These are phyloP conservation scores for Unio pictorum DNA, from an alignment of 2,888 invertebrate species.

Conservation along the genomic window DNA sequence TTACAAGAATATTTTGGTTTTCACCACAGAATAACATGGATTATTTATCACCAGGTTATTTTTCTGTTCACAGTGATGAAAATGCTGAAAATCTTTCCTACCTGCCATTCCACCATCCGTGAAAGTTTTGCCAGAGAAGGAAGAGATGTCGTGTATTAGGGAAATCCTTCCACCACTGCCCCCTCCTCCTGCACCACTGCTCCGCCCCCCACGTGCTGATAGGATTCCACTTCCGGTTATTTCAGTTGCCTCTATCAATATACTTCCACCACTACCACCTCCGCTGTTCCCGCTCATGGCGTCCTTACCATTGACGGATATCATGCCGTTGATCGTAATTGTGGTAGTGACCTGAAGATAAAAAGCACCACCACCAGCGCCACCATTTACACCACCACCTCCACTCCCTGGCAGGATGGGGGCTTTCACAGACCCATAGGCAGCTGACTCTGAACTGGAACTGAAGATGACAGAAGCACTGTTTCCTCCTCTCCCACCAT, in stretches of 20 bases:
- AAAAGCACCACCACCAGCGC: constrained; percentile 41
- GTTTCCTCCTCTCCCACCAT: constrained; percentile 50
- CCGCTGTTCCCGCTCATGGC: constrained; percentile 33
- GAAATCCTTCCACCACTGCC: constrained; percentile 46
- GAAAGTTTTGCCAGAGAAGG: constrained; percentile 24
- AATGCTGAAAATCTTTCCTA: constrained; percentile 10
- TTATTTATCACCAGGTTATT: neutral
- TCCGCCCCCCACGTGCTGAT: constrained; percentile 39
- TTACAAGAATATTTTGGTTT: too few species aligned
- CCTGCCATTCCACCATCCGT: constrained; percentile 44
- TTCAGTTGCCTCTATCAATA: constrained; percentile 22
- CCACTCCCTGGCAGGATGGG: constrained; percentile 36
- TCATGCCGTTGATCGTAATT: constrained; percentile 41
- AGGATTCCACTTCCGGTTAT: constrained; percentile 39
- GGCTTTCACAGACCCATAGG: constrained; percentile 30
- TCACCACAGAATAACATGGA: too few species aligned
- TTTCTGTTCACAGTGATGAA: neutral
- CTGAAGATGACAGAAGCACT: constrained; percentile 28
- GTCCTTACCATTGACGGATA: constrained; percentile 47
- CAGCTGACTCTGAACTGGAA: constrained; percentile 14
- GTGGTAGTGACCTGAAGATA: constrained; percentile 16
- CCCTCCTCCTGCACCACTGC: constrained; percentile 35
- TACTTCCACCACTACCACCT: constrained; percentile 48
- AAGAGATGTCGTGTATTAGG: constrained; percentile 17
- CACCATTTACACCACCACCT: constrained; percentile 39